Evolutionary conservation across 2,113 vertebrate genomes (phyloP), one percentile per base, ranked within the genome.

Genomic region (Cyprinus carpio): DNA sequence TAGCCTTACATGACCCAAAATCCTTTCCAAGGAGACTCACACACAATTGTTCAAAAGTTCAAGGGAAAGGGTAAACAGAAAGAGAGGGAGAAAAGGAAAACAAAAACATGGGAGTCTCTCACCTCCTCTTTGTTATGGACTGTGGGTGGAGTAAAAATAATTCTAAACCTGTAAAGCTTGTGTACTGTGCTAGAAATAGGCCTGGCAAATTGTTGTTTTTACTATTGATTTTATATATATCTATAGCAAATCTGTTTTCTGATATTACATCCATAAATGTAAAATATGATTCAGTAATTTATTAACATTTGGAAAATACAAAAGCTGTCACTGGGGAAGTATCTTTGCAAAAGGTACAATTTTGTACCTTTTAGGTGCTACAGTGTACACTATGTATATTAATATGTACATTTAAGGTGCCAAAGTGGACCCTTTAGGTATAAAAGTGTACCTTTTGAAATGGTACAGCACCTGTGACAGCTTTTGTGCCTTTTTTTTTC

Each of bases 81-180:
- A 69, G 40, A 37, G 20, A 82, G 78, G 31, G 54, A 71, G 69
- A 82, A 62, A 62, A 62, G 11, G 60, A 79, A 27, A 62, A 65
- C 54, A 18, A n/a, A 29, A n/a, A 12, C 29, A 46, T n/a, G 29
- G 16, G 9, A 49, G 8, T 29, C 20, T 80, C 29, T 27, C 29
- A 65, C 18, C 31, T 54, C 40, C 37, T 25, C 67, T 40, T 15
- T 31, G 27, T 67, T 31, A 7, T 31, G 60, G 40, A 1, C 46
- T 37, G 75, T 0, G 37, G 13, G 25, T 18, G 20, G 27, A 64
- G 15, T 27, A 7, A 64, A 13, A 27, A 5, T 25, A 43, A 27
- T 43, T 62, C 23, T 40, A 15, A 62, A 62, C 34, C 34, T 62
- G 56, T 64, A 5, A 62, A 62, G 16, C 75, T 16, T 16, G 3